These are phyloP conservation scores for Cherax destructor DNA, from an alignment of 1,140 invertebrate species.

Conservation along the genomic window DNA sequence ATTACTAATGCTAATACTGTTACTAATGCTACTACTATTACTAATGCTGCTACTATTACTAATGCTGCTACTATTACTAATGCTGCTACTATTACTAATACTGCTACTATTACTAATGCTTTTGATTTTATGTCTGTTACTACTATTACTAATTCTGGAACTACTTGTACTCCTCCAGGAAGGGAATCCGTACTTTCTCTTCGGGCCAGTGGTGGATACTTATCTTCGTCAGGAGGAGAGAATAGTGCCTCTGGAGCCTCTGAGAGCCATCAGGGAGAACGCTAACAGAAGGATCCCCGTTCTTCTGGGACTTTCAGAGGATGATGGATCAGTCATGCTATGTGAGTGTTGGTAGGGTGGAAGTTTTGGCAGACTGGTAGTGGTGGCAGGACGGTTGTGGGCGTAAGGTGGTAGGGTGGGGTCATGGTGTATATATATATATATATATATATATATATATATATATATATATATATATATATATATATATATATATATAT, in stretches of 20 bases:
- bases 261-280: constrained; percentile 24
- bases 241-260: constrained; percentile 49
- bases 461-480: no score
- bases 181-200: constrained; percentile 48
- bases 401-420: not conserved
- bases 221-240: constrained; percentile 33
- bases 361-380: not conserved
- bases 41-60: no score
- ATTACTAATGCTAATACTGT: no score
- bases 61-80: no score
- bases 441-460: no score
- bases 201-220: constrained; percentile 44
- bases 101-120: not conserved
- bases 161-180: constrained; percentile 19
- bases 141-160: no score
- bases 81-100: no score
- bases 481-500: no score
- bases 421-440: no score
- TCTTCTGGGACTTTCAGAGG: constrained; percentile 33
- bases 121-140: not conserved
- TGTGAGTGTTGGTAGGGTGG: constrained; percentile 16
- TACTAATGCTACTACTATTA: no score
- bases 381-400: no score
- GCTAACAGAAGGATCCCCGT: constrained; percentile 56
- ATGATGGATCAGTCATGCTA: constrained; percentile 49